Evolutionary conservation across 2,113 vertebrate genomes (phyloP).

Genomic region (Planiliza haematocheilus): DNA sequence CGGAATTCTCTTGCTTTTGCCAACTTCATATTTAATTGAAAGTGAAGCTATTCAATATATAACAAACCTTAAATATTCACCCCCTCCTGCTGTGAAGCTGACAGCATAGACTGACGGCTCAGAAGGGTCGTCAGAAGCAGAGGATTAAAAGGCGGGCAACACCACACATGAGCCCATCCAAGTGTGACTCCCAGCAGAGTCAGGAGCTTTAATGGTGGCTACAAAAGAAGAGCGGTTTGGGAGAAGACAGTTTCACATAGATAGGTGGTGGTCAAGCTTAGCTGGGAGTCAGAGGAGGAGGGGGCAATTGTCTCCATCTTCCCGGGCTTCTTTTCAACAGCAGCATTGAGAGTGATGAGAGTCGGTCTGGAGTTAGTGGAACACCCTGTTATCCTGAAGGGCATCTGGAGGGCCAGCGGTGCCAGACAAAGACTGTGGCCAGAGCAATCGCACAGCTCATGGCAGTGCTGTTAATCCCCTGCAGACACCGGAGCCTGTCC

Average conservation of each 20-base stretch:
- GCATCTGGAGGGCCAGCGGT: background rate
- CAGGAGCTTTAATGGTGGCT: slow-evolving; percentile 28
- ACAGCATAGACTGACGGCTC: slow-evolving; percentile 6
- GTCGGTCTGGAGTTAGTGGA: slow-evolving; percentile 1
- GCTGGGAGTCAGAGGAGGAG: background rate
- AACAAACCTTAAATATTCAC: background rate
- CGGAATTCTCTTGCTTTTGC: slow-evolving; percentile 11
- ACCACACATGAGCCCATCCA: background rate
- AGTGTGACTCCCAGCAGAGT: background rate
- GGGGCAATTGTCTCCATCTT: background rate
- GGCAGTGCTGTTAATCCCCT: slow-evolving; percentile 10
- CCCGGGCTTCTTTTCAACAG: background rate
- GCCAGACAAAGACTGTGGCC: slow-evolving; percentile 4
- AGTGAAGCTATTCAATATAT: slow-evolving; percentile 1
- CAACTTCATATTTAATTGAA: slow-evolving; percentile 2
- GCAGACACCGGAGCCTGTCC: background rate
- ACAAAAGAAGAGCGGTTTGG: background rate
- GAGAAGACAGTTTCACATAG: slow-evolving; percentile 1
- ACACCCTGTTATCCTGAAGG: slow-evolving; percentile 7
- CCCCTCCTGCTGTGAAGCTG: slow-evolving; percentile 30
- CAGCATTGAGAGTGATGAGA: background rate
- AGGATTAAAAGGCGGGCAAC: slow-evolving; percentile 15
- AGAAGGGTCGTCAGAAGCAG: background rate
- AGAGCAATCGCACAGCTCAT: slow-evolving; percentile 4
- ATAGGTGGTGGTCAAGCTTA: background rate